Evolutionary conservation across 2,113 vertebrate species (phyloP), one percentile per base, ranked within the genome.

Genomic region (Brienomyrus brachyistius): DNA sequence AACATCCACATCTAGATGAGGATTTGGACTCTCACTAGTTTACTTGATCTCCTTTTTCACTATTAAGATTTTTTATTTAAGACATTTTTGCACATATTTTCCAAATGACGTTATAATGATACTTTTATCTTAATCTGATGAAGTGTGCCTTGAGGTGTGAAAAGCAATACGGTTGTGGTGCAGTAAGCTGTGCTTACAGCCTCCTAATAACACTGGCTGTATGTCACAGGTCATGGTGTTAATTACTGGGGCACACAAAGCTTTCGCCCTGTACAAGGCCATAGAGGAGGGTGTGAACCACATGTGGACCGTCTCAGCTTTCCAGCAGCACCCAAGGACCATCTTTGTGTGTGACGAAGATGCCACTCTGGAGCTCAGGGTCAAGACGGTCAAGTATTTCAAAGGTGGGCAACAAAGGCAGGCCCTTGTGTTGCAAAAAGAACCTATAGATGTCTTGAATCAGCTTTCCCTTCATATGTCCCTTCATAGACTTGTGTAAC

Each of bases 301-400:
- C 92, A 97, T 96, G 98, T 99, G 98, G 98, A 99, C 98, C 0
- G 97, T 99, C 35, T 99, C 98, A 2, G 98, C 98, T 0, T 99
- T 99, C 94, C 98, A 99, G 95, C 98, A 99, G 91, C 98, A 99
- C 89, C 98, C 97, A 5, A 94, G 96, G 90, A 96, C 97, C 0
- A 93, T 99, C 77, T 99, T 99, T 70, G 97, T 99, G 83, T 99
- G 98, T 0, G 98, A 99, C 0, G 98, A 99, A 92, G 98, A 99
- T 0, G 98, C 98, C 92, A 99, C 98, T 0, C 94, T 98, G 94
- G 98, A 99, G 91, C 96, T 99, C 87, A 96, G 95, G 82, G 97
- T 99, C 54, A 99, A 99, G 94, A 99, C 98, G 0, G 98, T 99
- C 35, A 99, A 98, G 91, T 98, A 99, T 91, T 97, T 99, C 90